Percentiles rank a stretch among this genome's conserved stretches.
Conservation (phyloP, 2,113 vertebrate species). For the Scophthalmus maximus region DNA sequence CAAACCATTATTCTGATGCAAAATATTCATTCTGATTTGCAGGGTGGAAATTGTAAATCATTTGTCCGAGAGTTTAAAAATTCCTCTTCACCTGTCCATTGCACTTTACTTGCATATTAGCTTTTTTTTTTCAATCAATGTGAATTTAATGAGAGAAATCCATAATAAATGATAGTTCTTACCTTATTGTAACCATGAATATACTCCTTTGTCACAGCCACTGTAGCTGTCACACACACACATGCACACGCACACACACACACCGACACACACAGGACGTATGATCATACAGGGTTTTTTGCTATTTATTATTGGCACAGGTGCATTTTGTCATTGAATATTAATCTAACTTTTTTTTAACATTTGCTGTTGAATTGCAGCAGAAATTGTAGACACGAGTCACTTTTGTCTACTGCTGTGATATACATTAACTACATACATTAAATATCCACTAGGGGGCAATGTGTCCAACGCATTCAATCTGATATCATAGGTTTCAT, state of each 20-base stretch:
- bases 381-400: background rate
- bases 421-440: conserved; percentile 22
- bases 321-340: conserved; percentile 1
- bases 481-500: conserved; percentile 65
- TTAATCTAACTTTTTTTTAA: background rate
- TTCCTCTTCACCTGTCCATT: background rate
- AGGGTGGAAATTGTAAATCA: background rate
- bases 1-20: background rate
- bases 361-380: background rate
- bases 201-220: background rate
- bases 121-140: background rate
- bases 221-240: background rate
- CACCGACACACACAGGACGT: too few species aligned
- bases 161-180: background rate
- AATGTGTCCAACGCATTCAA: conserved; percentile 78
- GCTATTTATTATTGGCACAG: background rate
- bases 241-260: too few species aligned
- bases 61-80: conserved; percentile 4
- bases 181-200: background rate
- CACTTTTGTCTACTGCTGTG: conserved; percentile 7
- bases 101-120: conserved; percentile 5
- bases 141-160: conserved; percentile 3
- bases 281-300: too few species aligned
- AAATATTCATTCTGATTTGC: background rate
- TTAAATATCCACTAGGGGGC: conserved; percentile 78